Evolutionary conservation across 1,140 invertebrate species (phyloP), one percentile per base, ranked within the genome.

Genomic region (Belonocnema kinseyi): DNA sequence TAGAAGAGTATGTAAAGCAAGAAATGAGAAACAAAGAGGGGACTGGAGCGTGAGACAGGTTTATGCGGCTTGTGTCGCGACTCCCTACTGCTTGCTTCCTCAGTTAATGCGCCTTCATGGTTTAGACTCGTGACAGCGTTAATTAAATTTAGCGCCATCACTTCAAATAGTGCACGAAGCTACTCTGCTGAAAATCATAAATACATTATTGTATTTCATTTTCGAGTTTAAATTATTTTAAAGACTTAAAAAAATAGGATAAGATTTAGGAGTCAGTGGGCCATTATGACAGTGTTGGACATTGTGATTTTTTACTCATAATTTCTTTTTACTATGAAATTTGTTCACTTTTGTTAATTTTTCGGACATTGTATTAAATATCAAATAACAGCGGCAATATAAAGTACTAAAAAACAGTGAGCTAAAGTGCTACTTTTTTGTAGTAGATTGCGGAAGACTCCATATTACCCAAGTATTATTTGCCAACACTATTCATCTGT

Each of bases 61-160:
- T 66, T 66, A 66, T 66, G 61, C 21, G 58, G 58, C 58, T 16
- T 61, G 58, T 66, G 58, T 66, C 26, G 13, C 61, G 26, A 66
- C 56, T 13, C 8, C 40, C 56, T 26, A 58, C 17, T 26, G 56
- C 56, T 58, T 26, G 56, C 56, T 58, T 58, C 26, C 40, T n/a
- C 5, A 33, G 5, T 66, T 66, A 66, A 40, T 40, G 53, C 53
- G 53, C 19, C 53, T 54, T 54, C 53, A 54, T 54, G 53, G 21
- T 66, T 66, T 40, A 46, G 61, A 14, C 61, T 33, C 61, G 61
- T 21, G 26, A 66, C 61, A 66, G 14, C n/a, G 13, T 33, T 66
- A 66, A 40, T 66, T 66, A 66, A 66, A 66, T 66, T 33, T 40
- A 46, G 61, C 14, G 16, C 7, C 61, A 66, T 66, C 61, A 40